Conservation (phyloP, 2,888 invertebrate species). For the Lochmaea crataegi region DNA sequence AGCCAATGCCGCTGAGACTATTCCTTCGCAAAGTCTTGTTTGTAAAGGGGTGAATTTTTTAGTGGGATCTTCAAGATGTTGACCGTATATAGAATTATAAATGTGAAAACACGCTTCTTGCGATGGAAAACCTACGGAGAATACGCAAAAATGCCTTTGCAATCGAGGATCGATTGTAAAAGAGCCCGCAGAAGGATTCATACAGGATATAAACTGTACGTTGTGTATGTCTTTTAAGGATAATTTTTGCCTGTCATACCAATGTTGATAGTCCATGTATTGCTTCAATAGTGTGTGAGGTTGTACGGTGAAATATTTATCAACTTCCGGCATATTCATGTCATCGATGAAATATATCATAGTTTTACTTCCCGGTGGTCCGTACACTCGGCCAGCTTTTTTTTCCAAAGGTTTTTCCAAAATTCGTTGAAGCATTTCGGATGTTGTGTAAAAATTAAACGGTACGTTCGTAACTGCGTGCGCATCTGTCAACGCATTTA, state of each 20-base stretch:
- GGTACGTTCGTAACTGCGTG: conserved; percentile 90
- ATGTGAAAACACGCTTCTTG: conserved; percentile 85
- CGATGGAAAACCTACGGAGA: conserved; percentile 89
- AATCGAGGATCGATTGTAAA: conserved; percentile 93
- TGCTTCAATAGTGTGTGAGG: conserved; percentile 94
- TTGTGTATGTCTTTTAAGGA: conserved; percentile 91
- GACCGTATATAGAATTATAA: conserved; percentile 83
- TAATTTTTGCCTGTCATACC: conserved; percentile 92
- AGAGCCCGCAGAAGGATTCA: conserved; percentile 97
- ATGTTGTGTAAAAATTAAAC: conserved; percentile 95
- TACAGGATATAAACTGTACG: conserved; percentile 93
- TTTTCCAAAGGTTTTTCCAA: conserved; percentile 94
- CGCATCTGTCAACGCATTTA: conserved; percentile 78
- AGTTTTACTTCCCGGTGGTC: conserved; percentile 91
- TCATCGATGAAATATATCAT: conserved; percentile 96
- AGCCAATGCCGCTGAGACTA: conserved; percentile 79
- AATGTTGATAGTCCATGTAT: conserved; percentile 93
- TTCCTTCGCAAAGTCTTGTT: conserved; percentile 69
- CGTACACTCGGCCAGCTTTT: conserved; percentile 93
- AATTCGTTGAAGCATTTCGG: conserved; percentile 88
- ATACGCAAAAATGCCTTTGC: conserved; percentile 88
- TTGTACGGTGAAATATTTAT: conserved; percentile 93
- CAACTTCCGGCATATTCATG: conserved; percentile 97
- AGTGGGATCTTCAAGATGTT: conserved; percentile 75
- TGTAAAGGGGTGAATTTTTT: conserved; percentile 76